These are phyloP conservation scores for Dusona sp. DNA, from an alignment of 2,888 invertebrate species.

Conservation along the genomic window DNA sequence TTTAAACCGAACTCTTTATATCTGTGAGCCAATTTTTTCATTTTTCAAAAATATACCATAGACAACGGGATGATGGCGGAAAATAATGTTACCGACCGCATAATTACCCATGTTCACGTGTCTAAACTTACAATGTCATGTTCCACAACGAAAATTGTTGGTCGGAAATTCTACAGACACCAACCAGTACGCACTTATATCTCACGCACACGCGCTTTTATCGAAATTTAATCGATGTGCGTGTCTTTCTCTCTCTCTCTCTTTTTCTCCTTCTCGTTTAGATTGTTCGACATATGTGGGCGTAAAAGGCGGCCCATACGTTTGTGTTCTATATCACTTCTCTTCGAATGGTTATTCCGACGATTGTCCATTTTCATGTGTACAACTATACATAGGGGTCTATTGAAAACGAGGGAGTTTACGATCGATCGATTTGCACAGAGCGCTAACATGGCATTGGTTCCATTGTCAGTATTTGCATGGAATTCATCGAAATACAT, in stretches of 20 bases:
- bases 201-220: conserved; percentile 24
- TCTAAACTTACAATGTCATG: conserved; percentile 27
- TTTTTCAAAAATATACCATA: not conserved
- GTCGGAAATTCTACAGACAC: not conserved
- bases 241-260: not conserved
- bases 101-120: not conserved
- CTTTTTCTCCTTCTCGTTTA: not conserved
- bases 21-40: not conserved
- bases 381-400: conserved; percentile 44
- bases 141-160: not conserved
- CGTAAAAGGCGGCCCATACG: conserved; percentile 22
- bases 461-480: conserved; percentile 47
- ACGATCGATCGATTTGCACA: conserved; percentile 54
- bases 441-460: conserved; percentile 5
- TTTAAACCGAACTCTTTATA: not conserved
- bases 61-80: not conserved
- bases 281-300: conserved; percentile 57
- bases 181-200: conserved; percentile 27
- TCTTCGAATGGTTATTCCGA: conserved; percentile 18
- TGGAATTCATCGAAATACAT: conserved; percentile 52
- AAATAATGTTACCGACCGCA: not conserved
- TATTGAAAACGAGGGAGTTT: conserved; percentile 52
- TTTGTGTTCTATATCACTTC: conserved; percentile 52
- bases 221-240: conserved; percentile 58
- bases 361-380: conserved; percentile 19